A percentile compares a stretch with the other conserved stretches of the same genome.
These are phyloP conservation scores for Periparus ater DNA, from an alignment of 2,797 vertebrate species.

Conservation along the genomic window DNA sequence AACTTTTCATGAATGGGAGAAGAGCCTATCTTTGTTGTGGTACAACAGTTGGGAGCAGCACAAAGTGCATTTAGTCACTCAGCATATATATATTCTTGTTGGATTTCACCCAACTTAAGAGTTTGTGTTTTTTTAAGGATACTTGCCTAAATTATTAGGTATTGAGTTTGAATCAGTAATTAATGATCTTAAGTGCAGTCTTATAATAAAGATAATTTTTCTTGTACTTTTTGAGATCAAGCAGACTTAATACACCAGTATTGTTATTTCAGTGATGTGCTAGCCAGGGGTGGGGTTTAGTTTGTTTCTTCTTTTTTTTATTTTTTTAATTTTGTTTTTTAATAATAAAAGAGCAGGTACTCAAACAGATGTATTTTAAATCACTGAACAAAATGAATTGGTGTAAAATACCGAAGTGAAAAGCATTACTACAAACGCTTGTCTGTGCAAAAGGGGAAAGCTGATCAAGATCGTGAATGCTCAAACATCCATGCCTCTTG, in stretches of 20 bases:
- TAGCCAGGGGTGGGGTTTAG: constrained; percentile 51
- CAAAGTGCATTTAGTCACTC: constrained; percentile 84
- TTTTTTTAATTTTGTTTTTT: background rate
- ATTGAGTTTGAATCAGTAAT: constrained; percentile 76
- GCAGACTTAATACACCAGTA: constrained; percentile 89
- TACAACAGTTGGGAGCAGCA: constrained; percentile 97
- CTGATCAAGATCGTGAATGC: constrained; percentile 67
- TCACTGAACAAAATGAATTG: constrained; percentile 76
- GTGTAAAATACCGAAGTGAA: constrained; percentile 76
- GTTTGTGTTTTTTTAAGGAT: constrained; percentile 71
- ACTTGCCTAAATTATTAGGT: constrained; percentile 82
- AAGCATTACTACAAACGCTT: constrained; percentile 90
- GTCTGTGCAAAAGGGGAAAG: constrained; percentile 62
- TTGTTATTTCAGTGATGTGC: constrained; percentile 81
- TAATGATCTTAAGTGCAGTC: constrained; percentile 71
- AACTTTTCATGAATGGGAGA: constrained; percentile 76
- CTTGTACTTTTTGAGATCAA: constrained; percentile 76
- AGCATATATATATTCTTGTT: constrained; percentile 86
- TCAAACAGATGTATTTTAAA: constrained; percentile 73
- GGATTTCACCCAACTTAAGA: constrained; percentile 92
- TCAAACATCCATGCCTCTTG: constrained; percentile 72
- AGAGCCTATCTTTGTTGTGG: constrained; percentile 91
- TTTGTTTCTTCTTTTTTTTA: background rate
- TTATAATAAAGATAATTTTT: constrained; percentile 62
- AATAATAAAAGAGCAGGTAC: constrained; percentile 69